phyloP scores from a whole-genome alignment of 2,888 invertebrate species.

The Amphiduros pacificus region DNA sequence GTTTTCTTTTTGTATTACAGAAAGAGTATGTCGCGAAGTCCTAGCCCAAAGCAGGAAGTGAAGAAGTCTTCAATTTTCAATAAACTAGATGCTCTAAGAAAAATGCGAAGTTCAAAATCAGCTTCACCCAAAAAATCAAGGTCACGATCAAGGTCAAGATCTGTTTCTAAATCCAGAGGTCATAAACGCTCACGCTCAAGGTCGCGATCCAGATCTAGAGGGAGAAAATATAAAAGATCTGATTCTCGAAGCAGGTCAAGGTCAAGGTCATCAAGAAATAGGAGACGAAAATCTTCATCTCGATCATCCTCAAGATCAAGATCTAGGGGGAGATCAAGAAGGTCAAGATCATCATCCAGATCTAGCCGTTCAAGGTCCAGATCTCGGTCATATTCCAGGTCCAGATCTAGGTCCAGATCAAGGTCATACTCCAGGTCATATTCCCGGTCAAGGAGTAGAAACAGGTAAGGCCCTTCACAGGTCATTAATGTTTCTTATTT shows the following conservation, averaged over 20 bases:
- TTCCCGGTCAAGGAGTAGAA: slow-evolving; percentile 21
- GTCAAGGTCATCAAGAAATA: slow-evolving; percentile 34
- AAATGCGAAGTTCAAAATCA: slow-evolving; percentile 21
- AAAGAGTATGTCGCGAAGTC: not conserved
- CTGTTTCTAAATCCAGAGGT: slow-evolving; percentile 20
- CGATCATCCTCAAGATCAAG: slow-evolving; percentile 42
- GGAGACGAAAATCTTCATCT: no score
- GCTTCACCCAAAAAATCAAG: slow-evolving; percentile 11
- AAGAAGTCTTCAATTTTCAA: not conserved
- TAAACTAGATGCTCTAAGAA: not conserved
- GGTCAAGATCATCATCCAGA: slow-evolving; percentile 20
- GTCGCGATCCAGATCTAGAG: slow-evolving; percentile 22
- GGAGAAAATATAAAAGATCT: not conserved
- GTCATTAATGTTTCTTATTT: not conserved
- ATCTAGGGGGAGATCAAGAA: slow-evolving; percentile 39
- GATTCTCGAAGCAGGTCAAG: slow-evolving; percentile 36
- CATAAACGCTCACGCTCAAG: slow-evolving; percentile 11
- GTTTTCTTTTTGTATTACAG: no score
- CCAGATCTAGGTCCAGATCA: slow-evolving; percentile 11
- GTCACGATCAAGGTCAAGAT: slow-evolving; percentile 32
- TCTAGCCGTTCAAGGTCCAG: slow-evolving; percentile 18
- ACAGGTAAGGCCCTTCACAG: no score
- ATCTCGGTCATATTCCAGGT: slow-evolving; percentile 16
- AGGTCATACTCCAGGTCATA: slow-evolving; percentile 22
- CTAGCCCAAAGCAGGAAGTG: not conserved